Evolutionary conservation across 23 tunicate genomes (phyloP).

Genomic region (Styela plicata): DNA sequence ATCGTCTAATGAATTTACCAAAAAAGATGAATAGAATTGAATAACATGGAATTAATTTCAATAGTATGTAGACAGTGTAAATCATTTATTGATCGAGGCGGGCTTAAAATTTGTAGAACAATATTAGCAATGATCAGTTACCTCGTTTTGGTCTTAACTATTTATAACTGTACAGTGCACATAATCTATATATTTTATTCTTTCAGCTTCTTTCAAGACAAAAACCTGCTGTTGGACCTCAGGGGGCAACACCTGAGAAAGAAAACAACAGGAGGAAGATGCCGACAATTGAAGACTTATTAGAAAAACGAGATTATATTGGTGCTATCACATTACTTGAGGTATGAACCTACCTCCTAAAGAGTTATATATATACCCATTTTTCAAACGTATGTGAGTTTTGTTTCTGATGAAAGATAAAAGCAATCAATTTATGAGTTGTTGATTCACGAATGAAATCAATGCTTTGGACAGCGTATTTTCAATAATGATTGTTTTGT

Average conservation of each 20-base stretch:
- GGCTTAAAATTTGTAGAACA: background rate
- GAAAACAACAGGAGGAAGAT: slow-evolving; percentile 52
- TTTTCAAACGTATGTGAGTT: no score
- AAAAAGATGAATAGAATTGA: no score
- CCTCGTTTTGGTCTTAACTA: background rate
- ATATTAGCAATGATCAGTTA: background rate
- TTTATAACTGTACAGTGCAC: background rate
- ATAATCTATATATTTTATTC: no score
- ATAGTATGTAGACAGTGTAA: background rate
- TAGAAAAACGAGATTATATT: slow-evolving; percentile 76
- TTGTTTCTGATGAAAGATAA: no score
- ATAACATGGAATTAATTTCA: no score
- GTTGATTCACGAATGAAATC: no score
- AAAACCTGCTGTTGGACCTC: slow-evolving; percentile 68
- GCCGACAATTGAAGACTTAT: slow-evolving; percentile 71
- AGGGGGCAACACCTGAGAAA: slow-evolving; percentile 37
- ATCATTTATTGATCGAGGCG: background rate
- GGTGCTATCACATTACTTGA: slow-evolving; percentile 88
- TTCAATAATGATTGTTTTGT: no score
- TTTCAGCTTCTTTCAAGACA: slow-evolving; percentile 78
- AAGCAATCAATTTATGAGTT: no score
- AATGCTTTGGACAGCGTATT: no score
- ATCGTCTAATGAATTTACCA: no score
- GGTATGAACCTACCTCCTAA: no score
- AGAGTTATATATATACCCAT: no score